Base-by-base conservation (phyloP, 2,113 vertebrate genomes). In the Sclerurus mexicanus region DNA sequence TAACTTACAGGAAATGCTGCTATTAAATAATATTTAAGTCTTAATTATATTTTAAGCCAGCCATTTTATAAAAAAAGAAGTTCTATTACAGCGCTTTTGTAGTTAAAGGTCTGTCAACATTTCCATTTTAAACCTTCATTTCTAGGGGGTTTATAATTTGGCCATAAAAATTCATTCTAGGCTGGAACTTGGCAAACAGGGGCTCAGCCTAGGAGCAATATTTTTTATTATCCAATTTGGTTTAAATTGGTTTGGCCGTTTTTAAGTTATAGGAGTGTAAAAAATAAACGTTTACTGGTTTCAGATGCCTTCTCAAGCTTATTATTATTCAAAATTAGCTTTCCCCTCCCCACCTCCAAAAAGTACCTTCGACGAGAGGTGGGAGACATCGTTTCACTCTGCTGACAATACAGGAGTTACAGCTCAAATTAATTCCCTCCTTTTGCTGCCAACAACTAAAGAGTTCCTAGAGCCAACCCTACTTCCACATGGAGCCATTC, bases 191-290 rank as follows among this genome's bases (percentile, higher is more conserved):
- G 92, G 93, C 96, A 90, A 93, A 91, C 71, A 95, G 49, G 87
- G 86, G 80, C 90, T 96, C 83, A 94, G 94, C 96, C 91, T 66
- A 96, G 95, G 91, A 97, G 97, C 95, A 92, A 87, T 97, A 95
- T 97, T 96, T 98, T 96, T 90, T 96, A 97, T 96, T 89, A 97
- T 85, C 96, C 97, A 97, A 87, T 96, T 93, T 95, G 96, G 92
- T 95, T 97, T 91, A 95, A 97, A 98, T 97, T 97, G 83, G 76
- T 95, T 89, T 96, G 76, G 94, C 89, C 93, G 46, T 97, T 97
- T 97, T 97, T 95, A 97, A 95, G 93, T 97, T 96, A 96, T 92
- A 94, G 92, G 95, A 93, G 93, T 95, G 96, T 96, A 97, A 97
- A 97, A 96, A 97, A 93, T 86, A 95, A 96, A 97, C 82, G 92